Conservation (phyloP, 2,888 invertebrate genomes). For the Dusona sp. region DNA sequence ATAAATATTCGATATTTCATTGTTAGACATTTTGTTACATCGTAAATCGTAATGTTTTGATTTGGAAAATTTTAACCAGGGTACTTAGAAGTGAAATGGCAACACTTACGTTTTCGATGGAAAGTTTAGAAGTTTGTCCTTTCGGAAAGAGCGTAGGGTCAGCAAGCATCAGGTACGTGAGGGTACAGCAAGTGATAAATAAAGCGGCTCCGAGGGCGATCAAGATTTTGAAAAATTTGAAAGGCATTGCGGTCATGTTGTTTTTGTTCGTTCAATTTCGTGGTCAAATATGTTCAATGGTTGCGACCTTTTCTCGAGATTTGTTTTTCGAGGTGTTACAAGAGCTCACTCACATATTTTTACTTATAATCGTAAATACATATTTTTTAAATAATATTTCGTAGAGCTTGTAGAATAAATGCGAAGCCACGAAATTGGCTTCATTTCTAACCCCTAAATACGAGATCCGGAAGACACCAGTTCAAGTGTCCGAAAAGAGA, state of each 20-base stretch:
- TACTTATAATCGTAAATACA: neutral
- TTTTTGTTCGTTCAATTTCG: neutral
- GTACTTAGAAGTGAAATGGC: neutral
- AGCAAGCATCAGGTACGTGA: conserved; percentile 88
- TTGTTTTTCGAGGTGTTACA: neutral
- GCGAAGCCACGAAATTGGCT: conserved; percentile 9
- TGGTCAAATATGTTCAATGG: neutral
- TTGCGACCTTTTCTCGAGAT: conserved; percentile 7
- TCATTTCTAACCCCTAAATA: conserved; percentile 46
- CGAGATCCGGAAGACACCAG: conserved; percentile 8
- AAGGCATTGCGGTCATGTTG: conserved; percentile 61
- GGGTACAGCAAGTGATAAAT: conserved; percentile 87
- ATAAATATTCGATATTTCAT: too few relatives aligned
- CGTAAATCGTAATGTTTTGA: neutral
- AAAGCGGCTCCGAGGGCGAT: conserved; percentile 88
- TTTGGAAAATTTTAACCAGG: conserved; percentile 1
- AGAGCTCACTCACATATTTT: neutral
- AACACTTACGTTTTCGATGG: conserved; percentile 88
- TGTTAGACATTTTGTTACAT: too few relatives aligned
- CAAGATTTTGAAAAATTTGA: conserved; percentile 76
- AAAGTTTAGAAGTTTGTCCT: conserved; percentile 86
- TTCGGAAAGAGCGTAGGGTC: conserved; percentile 88
- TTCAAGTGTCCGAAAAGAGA: conserved; percentile 23
- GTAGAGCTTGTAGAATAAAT: neutral
- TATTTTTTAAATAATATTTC: neutral